These are phyloP conservation scores for Leucoraja erinaceus DNA, from an alignment of 2,113 vertebrate species.

Conservation along the genomic window DNA sequence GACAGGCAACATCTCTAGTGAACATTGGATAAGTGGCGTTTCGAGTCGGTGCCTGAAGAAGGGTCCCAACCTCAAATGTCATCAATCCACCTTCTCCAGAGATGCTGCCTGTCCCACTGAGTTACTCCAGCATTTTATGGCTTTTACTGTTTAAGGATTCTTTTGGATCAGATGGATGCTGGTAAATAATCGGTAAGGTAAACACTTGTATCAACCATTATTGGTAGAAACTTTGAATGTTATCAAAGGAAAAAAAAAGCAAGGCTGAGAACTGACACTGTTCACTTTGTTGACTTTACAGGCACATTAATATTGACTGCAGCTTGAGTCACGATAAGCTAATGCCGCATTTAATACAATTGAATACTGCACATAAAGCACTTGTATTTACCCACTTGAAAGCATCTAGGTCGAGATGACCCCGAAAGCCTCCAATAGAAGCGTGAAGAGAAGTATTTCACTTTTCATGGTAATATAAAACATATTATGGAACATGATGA, in stretches of 20 bases:
- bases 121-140: too few species aligned
- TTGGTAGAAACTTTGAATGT: not conserved
- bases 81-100: too few species aligned
- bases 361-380: not conserved
- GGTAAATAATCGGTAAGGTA: not conserved
- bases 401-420: too few species aligned
- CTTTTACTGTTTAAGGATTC: not conserved
- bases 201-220: not conserved
- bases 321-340: not conserved
- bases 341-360: not conserved
- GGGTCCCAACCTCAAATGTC: too few species aligned
- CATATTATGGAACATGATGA: not conserved
- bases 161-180: not conserved
- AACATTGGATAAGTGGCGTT: too few species aligned
- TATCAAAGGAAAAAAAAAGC: not conserved
- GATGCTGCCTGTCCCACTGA: too few species aligned
- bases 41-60: too few species aligned
- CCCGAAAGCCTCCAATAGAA: too few species aligned
- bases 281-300: not conserved
- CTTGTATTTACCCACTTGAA: too few species aligned
- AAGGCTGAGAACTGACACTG: too few species aligned
- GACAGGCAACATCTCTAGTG: too few species aligned
- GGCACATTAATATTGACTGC: not conserved
- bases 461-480: not conserved
- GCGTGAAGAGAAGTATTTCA: not conserved